Conservation (phyloP, 2,888 invertebrate species). For the Tipula vernalis region DNA sequence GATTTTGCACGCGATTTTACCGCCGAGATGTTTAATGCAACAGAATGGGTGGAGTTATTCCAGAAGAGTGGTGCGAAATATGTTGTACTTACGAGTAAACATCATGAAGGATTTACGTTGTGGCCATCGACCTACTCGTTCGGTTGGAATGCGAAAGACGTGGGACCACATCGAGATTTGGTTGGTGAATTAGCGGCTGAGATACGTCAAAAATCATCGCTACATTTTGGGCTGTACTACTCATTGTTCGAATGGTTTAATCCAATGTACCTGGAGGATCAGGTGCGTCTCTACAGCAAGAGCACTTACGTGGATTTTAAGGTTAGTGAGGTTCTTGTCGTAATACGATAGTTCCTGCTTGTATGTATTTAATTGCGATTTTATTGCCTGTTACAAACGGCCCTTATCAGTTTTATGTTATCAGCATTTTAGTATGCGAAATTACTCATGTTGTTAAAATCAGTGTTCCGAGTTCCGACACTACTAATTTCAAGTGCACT, state of each 20-base stretch:
- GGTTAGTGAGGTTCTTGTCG: constrained; percentile 19
- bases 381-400: not conserved
- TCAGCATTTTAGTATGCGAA: not conserved
- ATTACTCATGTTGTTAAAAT: not conserved
- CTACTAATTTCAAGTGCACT: not conserved
- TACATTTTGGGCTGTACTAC: constrained; percentile 76
- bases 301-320: constrained; percentile 56
- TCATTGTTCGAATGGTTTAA: constrained; percentile 83
- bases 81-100: constrained; percentile 74
- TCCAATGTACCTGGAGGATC: constrained; percentile 64
- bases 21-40: constrained; percentile 78
- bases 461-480: not conserved
- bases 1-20: constrained; percentile 83
- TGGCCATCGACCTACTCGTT: constrained; percentile 75
- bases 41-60: constrained; percentile 74
- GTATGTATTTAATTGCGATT: not conserved
- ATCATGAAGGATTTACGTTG: constrained; percentile 75
- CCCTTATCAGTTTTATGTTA: not conserved
- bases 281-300: constrained; percentile 46
- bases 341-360: not conserved
- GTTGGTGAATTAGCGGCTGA: constrained; percentile 58
- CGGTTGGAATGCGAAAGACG: constrained; percentile 72
- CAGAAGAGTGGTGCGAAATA: constrained; percentile 76
- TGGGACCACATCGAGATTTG: constrained; percentile 65
- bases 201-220: constrained; percentile 42